Conservation (phyloP, 1,140 invertebrate genomes). For the Dryas iulia region DNA sequence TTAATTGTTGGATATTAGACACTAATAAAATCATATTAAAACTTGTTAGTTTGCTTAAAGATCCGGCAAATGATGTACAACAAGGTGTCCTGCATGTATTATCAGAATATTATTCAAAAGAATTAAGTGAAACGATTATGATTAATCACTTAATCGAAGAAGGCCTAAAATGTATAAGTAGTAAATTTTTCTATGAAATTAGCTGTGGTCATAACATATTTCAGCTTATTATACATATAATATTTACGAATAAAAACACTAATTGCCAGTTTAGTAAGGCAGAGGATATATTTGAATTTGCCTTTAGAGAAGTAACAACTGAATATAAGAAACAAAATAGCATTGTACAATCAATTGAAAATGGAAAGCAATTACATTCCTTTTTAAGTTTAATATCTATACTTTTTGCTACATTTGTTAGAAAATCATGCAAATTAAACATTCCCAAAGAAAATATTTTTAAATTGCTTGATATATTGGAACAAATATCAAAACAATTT, state of each 20-base stretch:
- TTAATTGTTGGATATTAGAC: slow-evolving; percentile 29
- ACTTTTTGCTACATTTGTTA: slow-evolving; percentile 47
- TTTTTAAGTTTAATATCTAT: slow-evolving; percentile 53
- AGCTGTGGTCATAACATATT: slow-evolving; percentile 61
- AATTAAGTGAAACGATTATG: slow-evolving; percentile 34
- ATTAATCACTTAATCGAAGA: slow-evolving; percentile 46
- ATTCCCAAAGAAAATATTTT: slow-evolving; percentile 37
- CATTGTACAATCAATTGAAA: slow-evolving; percentile 60
- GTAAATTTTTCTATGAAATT: slow-evolving; percentile 69
- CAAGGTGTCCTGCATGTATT: slow-evolving; percentile 50
- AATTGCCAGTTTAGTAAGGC: slow-evolving; percentile 43
- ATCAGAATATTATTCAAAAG: slow-evolving; percentile 44
- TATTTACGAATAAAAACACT: slow-evolving; percentile 35
- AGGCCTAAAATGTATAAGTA: slow-evolving; percentile 43
- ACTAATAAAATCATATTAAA: slow-evolving; percentile 46
- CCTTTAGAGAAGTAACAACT: slow-evolving; percentile 42
- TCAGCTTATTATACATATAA: slow-evolving; percentile 53
- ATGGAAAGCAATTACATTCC: slow-evolving; percentile 67
- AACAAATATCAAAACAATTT: slow-evolving; percentile 58
- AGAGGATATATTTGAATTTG: slow-evolving; percentile 59
- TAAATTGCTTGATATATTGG: slow-evolving; percentile 51
- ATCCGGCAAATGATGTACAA: slow-evolving; percentile 63
- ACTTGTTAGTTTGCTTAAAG: slow-evolving; percentile 50
- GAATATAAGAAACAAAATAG: slow-evolving; percentile 48
- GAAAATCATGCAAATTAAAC: slow-evolving; percentile 42